Evolutionary conservation across 2,113 vertebrate genomes (phyloP).

Genomic region (Nesoenas mayeri): DNA sequence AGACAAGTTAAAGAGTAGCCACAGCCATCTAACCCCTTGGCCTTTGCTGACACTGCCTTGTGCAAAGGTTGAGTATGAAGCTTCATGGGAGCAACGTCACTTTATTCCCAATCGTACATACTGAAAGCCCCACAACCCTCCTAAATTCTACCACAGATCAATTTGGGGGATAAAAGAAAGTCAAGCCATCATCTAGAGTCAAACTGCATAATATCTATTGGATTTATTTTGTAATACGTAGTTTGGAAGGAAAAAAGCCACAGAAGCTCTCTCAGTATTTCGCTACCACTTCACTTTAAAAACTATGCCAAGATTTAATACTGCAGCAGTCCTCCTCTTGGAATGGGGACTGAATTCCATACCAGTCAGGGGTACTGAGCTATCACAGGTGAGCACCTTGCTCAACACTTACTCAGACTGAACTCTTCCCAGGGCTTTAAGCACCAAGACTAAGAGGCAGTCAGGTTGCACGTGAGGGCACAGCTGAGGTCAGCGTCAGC

Average conservation of each 20-base stretch:
- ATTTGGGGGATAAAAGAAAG: not conserved
- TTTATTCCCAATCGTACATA: not conserved
- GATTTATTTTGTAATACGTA: rapidly evolving
- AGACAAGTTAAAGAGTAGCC: slow-evolving; percentile 33
- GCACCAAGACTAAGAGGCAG: not conserved
- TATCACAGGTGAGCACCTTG: not conserved
- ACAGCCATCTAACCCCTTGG: not conserved
- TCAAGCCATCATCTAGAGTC: not conserved
- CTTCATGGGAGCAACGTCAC: not conserved
- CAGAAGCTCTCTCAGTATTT: not conserved
- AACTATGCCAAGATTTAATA: not conserved
- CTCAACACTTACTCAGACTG: not conserved
- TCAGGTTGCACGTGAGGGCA: not conserved
- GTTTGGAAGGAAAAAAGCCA: not conserved
- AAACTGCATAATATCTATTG: not conserved
- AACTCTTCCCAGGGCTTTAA: not conserved
- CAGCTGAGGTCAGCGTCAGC: not conserved
- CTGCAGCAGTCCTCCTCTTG: not conserved
- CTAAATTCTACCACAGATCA: not conserved
- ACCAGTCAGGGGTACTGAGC: not conserved
- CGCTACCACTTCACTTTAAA: not conserved
- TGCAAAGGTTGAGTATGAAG: not conserved
- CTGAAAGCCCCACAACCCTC: not conserved
- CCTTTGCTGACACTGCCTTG: not conserved
- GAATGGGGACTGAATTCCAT: not conserved